A percentile compares a stretch with the other conserved stretches of the same genome.
Conservation (phyloP, 2,797 vertebrate species). For the Anomalospiza imberbis region DNA sequence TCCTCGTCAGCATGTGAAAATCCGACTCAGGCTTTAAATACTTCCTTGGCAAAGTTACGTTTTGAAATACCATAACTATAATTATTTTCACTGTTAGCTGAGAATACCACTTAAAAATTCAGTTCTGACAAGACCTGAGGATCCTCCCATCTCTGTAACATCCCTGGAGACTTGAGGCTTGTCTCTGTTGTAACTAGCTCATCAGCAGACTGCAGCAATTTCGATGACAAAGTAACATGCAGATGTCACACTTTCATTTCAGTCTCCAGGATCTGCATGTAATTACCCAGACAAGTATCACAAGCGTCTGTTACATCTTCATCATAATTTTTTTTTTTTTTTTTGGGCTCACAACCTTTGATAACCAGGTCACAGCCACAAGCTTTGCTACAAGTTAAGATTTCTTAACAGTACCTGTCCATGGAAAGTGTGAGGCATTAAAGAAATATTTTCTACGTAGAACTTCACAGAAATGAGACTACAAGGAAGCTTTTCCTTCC, state of each 20-base stretch:
- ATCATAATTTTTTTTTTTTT: background rate
- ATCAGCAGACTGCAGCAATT: background rate
- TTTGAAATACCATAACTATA: background rate
- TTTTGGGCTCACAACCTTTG: background rate
- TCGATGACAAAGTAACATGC: background rate
- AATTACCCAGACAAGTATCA: background rate
- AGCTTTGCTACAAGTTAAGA: background rate
- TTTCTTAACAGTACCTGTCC: background rate
- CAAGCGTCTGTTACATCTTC: background rate
- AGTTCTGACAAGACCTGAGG: background rate
- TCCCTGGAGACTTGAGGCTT: background rate
- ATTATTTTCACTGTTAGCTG: background rate
- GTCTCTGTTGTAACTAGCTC: background rate
- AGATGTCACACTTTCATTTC: background rate
- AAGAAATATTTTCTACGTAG: background rate
- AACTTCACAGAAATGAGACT: background rate
- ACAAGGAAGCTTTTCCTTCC: background rate
- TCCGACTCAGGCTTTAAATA: background rate
- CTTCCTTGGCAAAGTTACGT: background rate
- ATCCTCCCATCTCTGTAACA: background rate
- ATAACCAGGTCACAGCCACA: background rate
- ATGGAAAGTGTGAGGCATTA: background rate
- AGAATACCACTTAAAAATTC: background rate
- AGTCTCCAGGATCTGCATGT: background rate
- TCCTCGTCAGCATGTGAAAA: conserved; percentile 17